These are phyloP conservation scores for Polia nebulosa DNA, from an alignment of 2,888 invertebrate species.

Conservation along the genomic window DNA sequence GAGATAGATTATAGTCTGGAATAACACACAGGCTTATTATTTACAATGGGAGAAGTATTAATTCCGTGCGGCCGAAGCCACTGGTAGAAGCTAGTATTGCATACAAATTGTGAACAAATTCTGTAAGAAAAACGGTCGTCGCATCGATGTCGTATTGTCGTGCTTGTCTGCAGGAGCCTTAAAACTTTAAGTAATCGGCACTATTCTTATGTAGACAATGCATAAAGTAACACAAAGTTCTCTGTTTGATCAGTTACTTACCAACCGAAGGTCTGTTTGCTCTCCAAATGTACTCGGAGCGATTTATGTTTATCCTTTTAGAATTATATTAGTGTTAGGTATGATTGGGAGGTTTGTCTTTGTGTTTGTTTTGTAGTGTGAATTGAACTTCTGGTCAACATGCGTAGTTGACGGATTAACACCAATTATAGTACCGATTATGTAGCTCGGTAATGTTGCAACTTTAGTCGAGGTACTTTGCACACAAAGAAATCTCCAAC, in stretches of 20 bases:
- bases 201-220: slow-evolving; percentile 48
- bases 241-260: slow-evolving; percentile 71
- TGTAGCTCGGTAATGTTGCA: background rate
- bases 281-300: slow-evolving; percentile 62
- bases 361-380: slow-evolving; percentile 42
- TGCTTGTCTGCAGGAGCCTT: background rate
- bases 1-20: no score
- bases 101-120: no score
- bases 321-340: slow-evolving; percentile 51
- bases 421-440: background rate
- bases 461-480: no score
- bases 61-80: no score
- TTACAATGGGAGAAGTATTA: no score
- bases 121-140: no score
- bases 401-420: slow-evolving; percentile 10
- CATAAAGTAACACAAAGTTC: slow-evolving; percentile 69
- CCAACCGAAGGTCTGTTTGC: slow-evolving; percentile 64
- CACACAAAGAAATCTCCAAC: no score
- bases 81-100: background rate
- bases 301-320: slow-evolving; percentile 71
- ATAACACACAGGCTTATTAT: no score
- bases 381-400: slow-evolving; percentile 13
- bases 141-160: background rate
- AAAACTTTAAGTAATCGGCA: slow-evolving; percentile 49
- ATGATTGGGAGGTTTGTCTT: slow-evolving; percentile 37